phyloP scores from a whole-genome alignment of 2,797 vertebrate species.

The Todus mexicanus region DNA sequence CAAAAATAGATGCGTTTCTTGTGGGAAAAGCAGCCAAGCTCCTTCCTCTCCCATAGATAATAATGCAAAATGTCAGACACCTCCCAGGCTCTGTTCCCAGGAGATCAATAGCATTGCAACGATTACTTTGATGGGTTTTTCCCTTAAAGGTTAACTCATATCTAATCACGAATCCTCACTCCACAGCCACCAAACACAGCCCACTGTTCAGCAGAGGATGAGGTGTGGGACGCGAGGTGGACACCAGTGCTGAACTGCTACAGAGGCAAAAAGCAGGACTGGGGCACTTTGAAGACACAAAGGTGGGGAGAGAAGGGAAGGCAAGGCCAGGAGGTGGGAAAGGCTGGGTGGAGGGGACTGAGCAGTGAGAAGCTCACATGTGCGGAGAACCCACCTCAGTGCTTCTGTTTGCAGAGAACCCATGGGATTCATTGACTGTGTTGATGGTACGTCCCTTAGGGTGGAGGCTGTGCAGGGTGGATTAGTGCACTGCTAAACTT shows the following conservation, averaged over 20 bases:
- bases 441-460: background rate
- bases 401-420: background rate
- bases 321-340: background rate
- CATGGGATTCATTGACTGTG: background rate
- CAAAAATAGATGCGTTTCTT: conserved; percentile 64
- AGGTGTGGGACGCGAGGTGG: background rate
- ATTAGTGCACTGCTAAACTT: background rate
- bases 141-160: background rate
- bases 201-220: background rate
- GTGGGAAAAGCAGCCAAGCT: conserved; percentile 43
- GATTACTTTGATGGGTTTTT: background rate
- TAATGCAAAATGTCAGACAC: conserved; percentile 45
- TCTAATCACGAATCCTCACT: background rate
- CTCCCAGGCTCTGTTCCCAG: background rate
- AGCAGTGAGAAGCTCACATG: background rate
- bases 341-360: background rate
- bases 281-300: background rate
- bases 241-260: background rate
- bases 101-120: conserved; percentile 9
- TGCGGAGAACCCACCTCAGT: background rate
- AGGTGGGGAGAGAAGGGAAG: background rate
- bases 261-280: background rate
- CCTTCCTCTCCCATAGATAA: conserved; percentile 54
- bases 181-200: background rate
- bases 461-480: background rate